These are phyloP conservation scores for Malurus splendens DNA, from an alignment of 2,797 vertebrate species.

Conservation along the genomic window DNA sequence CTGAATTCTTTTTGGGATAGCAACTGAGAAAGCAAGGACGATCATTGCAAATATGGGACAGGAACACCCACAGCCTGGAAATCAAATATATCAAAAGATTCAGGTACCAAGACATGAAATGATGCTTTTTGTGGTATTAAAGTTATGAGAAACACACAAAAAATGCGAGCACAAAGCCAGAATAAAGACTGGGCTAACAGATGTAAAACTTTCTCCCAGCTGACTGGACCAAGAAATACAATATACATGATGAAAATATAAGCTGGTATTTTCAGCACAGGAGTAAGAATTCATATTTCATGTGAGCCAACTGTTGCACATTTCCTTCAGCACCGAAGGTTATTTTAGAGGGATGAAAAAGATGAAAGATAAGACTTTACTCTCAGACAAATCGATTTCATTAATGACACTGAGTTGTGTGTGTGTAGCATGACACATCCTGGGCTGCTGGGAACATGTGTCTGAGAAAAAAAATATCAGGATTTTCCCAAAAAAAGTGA, in stretches of 20 bases:
- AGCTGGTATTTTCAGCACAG: not conserved
- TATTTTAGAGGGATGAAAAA: slow-evolving; percentile 4
- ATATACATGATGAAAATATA: slow-evolving; percentile 6
- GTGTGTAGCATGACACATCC: not conserved
- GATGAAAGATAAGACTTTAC: slow-evolving; percentile 2
- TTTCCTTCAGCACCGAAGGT: not conserved
- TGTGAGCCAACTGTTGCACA: not conserved
- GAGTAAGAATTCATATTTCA: not conserved
- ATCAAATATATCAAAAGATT: not conserved
- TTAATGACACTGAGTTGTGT: not conserved
- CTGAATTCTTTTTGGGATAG: not conserved
- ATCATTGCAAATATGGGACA: not conserved
- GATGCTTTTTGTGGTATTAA: not conserved
- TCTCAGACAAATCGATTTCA: not conserved
- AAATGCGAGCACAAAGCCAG: not conserved
- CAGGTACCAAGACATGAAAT: not conserved
- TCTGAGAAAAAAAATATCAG: not conserved
- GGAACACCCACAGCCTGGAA: not conserved
- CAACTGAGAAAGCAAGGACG: not conserved
- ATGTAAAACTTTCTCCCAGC: not conserved
- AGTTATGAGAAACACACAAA: not conserved
- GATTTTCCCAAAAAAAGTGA: not conserved
- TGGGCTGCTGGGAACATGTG: not conserved
- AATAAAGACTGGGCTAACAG: not conserved
- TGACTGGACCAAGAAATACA: not conserved